These are phyloP conservation scores for Miltochrista miniata DNA, from an alignment of 2,888 invertebrate genomes.

Conservation along the genomic window DNA sequence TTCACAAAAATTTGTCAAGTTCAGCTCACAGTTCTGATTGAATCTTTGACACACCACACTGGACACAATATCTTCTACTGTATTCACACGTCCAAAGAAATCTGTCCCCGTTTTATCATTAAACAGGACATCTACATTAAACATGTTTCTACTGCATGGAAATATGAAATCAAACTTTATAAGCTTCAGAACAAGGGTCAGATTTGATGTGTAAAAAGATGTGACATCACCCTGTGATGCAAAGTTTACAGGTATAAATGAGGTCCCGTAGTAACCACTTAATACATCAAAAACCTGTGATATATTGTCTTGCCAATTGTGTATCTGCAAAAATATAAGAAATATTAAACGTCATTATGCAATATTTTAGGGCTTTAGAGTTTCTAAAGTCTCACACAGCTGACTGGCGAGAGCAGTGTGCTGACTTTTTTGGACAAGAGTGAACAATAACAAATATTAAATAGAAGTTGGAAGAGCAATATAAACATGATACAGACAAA, in stretches of 20 bases:
- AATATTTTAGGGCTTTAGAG: no score
- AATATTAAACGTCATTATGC: no score
- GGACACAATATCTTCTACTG: constrained; percentile 61
- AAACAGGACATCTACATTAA: constrained; percentile 63
- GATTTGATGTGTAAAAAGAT: constrained; percentile 66
- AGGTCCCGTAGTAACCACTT: constrained; percentile 49
- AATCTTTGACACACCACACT: constrained; percentile 60
- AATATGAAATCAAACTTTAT: constrained; percentile 70
- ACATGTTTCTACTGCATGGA: constrained; percentile 63
- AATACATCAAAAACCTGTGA: constrained; percentile 57
- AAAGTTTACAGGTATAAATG: constrained; percentile 59
- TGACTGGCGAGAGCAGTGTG: no score
- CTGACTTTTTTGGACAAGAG: no score
- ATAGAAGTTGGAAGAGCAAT: no score
- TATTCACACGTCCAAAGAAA: constrained; percentile 52
- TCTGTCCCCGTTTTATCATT: constrained; percentile 65
- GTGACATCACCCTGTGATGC: constrained; percentile 47
- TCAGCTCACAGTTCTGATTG: constrained; percentile 56
- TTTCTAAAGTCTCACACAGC: no score
- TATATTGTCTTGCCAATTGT: constrained; percentile 58
- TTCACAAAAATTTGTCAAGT: constrained; percentile 65
- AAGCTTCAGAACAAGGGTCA: constrained; percentile 58
- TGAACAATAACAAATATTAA: no score
- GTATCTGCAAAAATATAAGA: constrained; percentile 60
- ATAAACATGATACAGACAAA: no score